A percentile compares a stretch with the other conserved stretches of the same genome.
phyloP scores from a whole-genome alignment of 2,113 vertebrate genomes.

The Paralichthys olivaceus region DNA sequence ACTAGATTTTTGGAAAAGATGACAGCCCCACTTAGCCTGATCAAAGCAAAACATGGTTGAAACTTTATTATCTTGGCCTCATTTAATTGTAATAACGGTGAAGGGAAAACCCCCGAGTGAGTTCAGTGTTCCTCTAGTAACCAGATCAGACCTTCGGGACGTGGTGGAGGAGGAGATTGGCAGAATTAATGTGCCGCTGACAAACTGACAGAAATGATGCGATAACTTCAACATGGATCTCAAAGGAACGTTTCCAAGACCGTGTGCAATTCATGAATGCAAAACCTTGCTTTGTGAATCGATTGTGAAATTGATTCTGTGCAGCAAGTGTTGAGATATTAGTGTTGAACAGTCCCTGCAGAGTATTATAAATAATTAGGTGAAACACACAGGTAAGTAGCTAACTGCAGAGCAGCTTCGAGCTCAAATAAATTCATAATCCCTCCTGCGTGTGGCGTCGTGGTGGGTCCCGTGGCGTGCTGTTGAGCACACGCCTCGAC shows the following conservation, averaged over 20 bases:
- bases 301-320: constrained; percentile 30
- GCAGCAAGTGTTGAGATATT: constrained; percentile 25
- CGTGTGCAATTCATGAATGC: neutral
- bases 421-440: constrained; percentile 27
- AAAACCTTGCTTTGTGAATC: neutral
- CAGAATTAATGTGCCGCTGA: constrained; percentile 1
- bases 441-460: constrained; percentile 27
- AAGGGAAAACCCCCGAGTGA: neutral
- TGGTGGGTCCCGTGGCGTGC: constrained; percentile 43
- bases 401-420: constrained; percentile 13
- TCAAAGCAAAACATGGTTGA: neutral
- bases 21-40: neutral
- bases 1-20: neutral
- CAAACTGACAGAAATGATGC: neutral
- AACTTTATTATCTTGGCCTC: no score
- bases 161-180: neutral
- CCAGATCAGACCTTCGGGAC: neutral
- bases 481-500: constrained; percentile 47
- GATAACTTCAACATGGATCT: neutral
- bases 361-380: constrained; percentile 20
- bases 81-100: no score
- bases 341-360: constrained; percentile 23
- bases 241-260: neutral
- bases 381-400: constrained; percentile 17
- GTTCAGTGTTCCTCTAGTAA: neutral